These are phyloP conservation scores for Rotaria sp. DNA, from an alignment of 2,888 invertebrate genomes.

Conservation along the genomic window DNA sequence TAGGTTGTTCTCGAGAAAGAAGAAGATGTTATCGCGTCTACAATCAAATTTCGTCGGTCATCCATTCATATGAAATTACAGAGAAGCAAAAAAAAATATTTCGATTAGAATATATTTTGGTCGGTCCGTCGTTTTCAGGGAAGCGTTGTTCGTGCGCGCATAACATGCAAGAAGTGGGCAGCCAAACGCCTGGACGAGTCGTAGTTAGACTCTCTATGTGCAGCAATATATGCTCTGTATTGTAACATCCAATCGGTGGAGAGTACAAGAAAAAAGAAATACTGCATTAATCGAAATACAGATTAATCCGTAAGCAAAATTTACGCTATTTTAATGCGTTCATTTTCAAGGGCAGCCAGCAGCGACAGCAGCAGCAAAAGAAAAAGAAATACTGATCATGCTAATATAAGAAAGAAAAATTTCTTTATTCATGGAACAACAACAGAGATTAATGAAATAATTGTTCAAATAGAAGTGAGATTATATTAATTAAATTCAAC, in stretches of 20 bases:
- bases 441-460: not conserved
- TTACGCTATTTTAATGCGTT: slow-evolving; percentile 14
- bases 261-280: not conserved
- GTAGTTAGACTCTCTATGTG: slow-evolving; percentile 16
- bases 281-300: not conserved
- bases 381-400: not conserved
- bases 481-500: slow-evolving; percentile 5
- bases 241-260: not conserved
- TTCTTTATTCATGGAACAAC: not conserved
- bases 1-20: not conserved
- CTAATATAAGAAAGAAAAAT: not conserved
- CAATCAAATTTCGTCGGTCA: not conserved
- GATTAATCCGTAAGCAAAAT: not conserved
- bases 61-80: not conserved
- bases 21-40: not conserved
- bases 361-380: not conserved
- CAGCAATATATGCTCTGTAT: slow-evolving; percentile 4
- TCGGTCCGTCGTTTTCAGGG: slow-evolving; percentile 1
- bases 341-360: slow-evolving; percentile 12
- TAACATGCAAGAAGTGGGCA: slow-evolving; percentile 14
- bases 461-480: not conserved
- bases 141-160: slow-evolving; percentile 20
- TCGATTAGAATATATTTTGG: slow-evolving; percentile 3
- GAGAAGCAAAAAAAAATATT: not conserved
- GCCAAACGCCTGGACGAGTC: slow-evolving; percentile 15